phyloP scores from a whole-genome alignment of 2,113 vertebrate species.

The Piaya cayana region DNA sequence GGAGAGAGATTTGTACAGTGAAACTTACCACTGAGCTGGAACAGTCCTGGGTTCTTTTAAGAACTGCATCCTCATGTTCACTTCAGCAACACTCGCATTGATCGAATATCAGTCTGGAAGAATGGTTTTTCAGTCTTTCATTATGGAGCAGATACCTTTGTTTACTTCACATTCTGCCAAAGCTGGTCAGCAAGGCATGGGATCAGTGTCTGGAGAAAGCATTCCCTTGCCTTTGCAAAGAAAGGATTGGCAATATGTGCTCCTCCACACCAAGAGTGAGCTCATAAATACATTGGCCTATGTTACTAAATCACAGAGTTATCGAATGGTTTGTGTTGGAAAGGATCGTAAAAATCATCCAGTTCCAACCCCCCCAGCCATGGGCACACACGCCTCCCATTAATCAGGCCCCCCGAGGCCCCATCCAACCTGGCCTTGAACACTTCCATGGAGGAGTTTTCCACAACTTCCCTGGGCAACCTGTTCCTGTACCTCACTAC shows the following conservation, averaged over 20 bases:
- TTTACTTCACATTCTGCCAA: background rate
- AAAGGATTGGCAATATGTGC: rapidly evolving
- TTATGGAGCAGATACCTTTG: background rate
- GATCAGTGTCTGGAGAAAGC: background rate
- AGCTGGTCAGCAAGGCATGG: background rate
- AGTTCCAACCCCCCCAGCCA: no score
- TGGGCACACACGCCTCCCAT: no score
- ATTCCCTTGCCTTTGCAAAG: background rate
- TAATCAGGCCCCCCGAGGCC: no score
- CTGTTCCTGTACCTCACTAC: no score
- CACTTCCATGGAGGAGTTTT: no score
- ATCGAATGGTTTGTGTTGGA: no score
- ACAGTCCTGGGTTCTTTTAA: background rate
- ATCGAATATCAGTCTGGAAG: background rate
- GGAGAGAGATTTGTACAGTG: background rate
- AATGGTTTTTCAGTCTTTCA: background rate
- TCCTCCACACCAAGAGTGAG: background rate
- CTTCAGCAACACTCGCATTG: background rate
- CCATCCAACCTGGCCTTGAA: no score
- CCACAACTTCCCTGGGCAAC: no score
- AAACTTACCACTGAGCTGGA: background rate
- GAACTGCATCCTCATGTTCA: background rate
- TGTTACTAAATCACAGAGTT: background rate
- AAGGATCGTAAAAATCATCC: no score
- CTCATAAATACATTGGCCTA: background rate